Base-by-base conservation (phyloP, 2,113 vertebrate species). In the Petromus typicus region DNA sequence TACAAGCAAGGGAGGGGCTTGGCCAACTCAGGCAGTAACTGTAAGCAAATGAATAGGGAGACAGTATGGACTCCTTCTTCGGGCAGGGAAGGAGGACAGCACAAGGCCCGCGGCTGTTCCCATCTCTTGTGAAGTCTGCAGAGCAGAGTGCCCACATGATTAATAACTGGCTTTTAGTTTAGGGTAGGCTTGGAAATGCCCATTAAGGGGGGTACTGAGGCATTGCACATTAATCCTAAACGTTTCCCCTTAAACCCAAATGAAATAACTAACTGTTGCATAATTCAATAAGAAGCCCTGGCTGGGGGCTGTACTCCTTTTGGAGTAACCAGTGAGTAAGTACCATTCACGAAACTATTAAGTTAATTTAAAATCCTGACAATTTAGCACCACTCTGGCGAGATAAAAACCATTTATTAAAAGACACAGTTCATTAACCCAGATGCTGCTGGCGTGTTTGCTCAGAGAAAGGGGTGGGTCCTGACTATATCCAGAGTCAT, bases 381-480 rank as follows among this genome's bases (percentile, higher is more conserved):
- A 98, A 98, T 98, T 98, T 98, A 98, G 98, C 98, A 98, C 98
- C 98, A 98, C 97, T 98, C 98, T 98, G 98, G 96, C 79, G 92
- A 98, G 98, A 98, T 98, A 98, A 98, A 96, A 98, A 98, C 98
- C 98, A 98, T 98, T 98, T 98, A 98, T 98, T 99, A 98, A 98
- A 98, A 98, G 98, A 95, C 98, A 98, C 98, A 98, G 98, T 98
- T 99, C 98, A 98, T 98, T 98, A 98, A 98, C 97, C 97, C 98
- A 98, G 98, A 98, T 95, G 98, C 97, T 98, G 93, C 97, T 95
- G 97, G 98, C 97, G 92, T 97, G 98, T 98, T 98, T 98, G 98
- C 98, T 98, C 97, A 96, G 97, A 96, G 96, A 98, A 98, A 97
- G 45, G 97, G 95, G 83, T 5, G 89, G 92, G 89, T 92, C 94